phyloP scores from a whole-genome alignment of 2,113 vertebrate species.

The Syngnathus typhle region DNA sequence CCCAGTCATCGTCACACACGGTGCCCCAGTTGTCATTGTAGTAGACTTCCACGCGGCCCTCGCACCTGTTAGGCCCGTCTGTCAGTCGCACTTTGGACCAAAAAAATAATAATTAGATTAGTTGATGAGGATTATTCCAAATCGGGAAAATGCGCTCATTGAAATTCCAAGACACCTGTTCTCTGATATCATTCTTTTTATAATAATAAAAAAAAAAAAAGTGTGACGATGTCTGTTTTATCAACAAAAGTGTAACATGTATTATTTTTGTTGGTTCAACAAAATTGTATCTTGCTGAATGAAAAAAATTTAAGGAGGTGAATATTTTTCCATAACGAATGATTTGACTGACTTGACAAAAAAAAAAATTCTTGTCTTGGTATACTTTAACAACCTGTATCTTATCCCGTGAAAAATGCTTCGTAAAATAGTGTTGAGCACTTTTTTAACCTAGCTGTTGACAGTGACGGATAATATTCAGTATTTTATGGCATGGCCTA shows the following conservation, averaged over 20 bases:
- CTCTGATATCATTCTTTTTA: no score
- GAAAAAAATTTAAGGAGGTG: no score
- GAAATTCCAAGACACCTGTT: no score
- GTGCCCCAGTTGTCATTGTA: constrained; percentile 85
- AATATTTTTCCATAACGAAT: no score
- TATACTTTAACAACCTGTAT: constrained; percentile 23
- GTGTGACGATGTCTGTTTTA: no score
- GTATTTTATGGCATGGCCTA: constrained; percentile 5
- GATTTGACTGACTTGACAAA: no score
- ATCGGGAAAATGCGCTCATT: neutral
- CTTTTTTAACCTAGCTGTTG: constrained; percentile 15
- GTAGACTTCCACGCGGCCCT: constrained; percentile 85
- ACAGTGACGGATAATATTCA: constrained; percentile 2
- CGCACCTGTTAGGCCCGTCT: constrained; percentile 79
- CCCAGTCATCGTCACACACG: constrained; percentile 95
- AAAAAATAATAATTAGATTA: constrained; percentile 1
- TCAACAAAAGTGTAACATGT: no score
- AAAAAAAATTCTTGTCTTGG: no score
- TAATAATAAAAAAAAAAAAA: no score
- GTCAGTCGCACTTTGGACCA: constrained; percentile 76
- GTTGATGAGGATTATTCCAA: neutral
- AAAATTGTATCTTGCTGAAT: no score
- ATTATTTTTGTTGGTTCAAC: no score
- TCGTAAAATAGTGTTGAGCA: constrained; percentile 54
- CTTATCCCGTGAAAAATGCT: constrained; percentile 42